Conservation (phyloP, 2,888 invertebrate genomes). For the Brachyptera risi region DNA sequence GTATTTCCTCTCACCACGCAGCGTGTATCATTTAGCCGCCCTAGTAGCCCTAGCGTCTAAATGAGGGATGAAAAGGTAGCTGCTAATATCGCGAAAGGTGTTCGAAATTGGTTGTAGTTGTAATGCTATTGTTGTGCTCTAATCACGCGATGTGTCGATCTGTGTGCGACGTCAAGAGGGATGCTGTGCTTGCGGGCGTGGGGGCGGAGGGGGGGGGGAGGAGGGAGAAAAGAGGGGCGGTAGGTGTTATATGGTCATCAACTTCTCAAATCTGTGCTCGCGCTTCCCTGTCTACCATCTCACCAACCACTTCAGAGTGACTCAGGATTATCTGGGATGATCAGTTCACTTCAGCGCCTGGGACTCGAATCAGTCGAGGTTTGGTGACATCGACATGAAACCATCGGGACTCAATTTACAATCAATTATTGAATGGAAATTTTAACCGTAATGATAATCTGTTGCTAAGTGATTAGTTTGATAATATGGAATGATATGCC, state of each 20-base stretch:
- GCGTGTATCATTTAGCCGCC: too few relatives aligned
- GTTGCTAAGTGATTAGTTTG: background rate
- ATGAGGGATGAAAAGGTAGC: background rate
- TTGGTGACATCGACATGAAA: too few relatives aligned
- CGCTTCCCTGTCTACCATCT: too few relatives aligned
- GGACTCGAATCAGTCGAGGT: background rate
- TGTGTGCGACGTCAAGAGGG: background rate
- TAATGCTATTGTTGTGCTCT: background rate
- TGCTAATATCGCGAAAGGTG: too few relatives aligned
- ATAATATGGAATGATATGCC: background rate
- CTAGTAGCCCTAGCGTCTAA: too few relatives aligned
- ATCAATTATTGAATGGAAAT: background rate
- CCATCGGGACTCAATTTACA: background rate
- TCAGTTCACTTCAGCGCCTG: background rate
- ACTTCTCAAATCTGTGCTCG: slow-evolving; percentile 12
- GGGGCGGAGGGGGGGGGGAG: slow-evolving; percentile 8
- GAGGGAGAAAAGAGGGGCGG: background rate
- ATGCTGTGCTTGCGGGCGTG: background rate
- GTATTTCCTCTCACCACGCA: too few relatives aligned
- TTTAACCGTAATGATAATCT: background rate
- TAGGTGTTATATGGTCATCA: slow-evolving; percentile 18
- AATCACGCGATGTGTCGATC: slow-evolving; percentile 28
- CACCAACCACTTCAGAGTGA: background rate
- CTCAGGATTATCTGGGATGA: slow-evolving; percentile 1
- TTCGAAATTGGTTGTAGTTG: slow-evolving; percentile 1